phyloP scores from a whole-genome alignment of 2,113 vertebrate species.

The Aspidoscelis tigris region DNA sequence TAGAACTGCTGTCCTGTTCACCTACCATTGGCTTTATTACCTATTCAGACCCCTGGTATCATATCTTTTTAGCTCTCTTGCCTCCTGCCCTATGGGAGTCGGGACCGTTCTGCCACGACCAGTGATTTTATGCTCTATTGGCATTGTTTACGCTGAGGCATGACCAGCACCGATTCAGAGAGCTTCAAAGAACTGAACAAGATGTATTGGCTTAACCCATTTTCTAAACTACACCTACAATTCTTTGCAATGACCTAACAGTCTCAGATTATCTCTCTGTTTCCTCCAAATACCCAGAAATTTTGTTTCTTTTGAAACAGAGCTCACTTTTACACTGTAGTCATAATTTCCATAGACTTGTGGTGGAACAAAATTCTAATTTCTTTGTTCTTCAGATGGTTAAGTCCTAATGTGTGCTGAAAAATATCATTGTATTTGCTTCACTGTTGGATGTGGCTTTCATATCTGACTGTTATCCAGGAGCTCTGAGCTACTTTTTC shows the following conservation, averaged over 20 bases:
- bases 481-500: constrained; percentile 11
- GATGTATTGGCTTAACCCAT: not conserved
- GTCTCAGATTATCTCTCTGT: constrained; percentile 18
- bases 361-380: constrained; percentile 8
- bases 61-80: too few species aligned
- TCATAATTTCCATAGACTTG: constrained; percentile 26
- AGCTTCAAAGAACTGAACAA: not conserved
- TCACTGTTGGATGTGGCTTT: not conserved
- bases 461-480: constrained; percentile 11
- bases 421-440: constrained; percentile 34
- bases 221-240: constrained; percentile 13
- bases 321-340: not conserved
- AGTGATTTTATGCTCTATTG: too few species aligned
- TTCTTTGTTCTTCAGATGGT: constrained; percentile 28
- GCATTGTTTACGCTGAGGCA: too few species aligned
- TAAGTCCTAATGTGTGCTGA: constrained; percentile 23
- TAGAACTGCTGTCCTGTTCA: too few species aligned
- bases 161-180: too few species aligned
- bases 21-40: too few species aligned
- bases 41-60: too few species aligned
- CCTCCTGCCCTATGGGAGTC: too few species aligned
- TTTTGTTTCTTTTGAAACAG: constrained; percentile 7
- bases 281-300: not conserved
- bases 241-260: constrained; percentile 15
- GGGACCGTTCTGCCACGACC: too few species aligned